Evolutionary conservation across 2,797 vertebrate species (phyloP), one percentile per base, ranked within the genome.

Genomic region (Anguilla megastoma): DNA sequence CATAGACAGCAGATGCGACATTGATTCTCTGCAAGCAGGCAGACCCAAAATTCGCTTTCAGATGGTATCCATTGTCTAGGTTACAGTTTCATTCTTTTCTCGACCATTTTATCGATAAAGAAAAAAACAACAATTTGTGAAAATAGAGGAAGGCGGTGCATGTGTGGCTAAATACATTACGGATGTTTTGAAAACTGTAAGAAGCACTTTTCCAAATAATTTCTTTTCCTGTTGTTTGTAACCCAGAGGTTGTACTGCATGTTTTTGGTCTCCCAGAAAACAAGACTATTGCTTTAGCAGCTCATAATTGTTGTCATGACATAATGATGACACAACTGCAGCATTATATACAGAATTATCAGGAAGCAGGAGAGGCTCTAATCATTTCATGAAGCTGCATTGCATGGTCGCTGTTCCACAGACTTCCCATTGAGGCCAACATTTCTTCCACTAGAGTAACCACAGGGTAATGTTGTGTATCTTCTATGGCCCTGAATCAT

Each of bases 361-460:
- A 0, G 12, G 16, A 41, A 18, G 33, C 74, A 41, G 16, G 33
- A 36, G 74, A 18, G 36, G 45, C 3, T 45, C 41, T 10, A 50
- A 50, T 18, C 41, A 50, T 82, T 82, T 24, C 24, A 50, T 48
- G n/a, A 50, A 82, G 79, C 45, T 16, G 33, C 41, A 48, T 8
- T 80, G 9, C 76, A 45, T 24, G 76, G 76, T 45, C 45, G 45
- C 79, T 82, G 79, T 82, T 50, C 79, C 79, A 50, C 21, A 50
- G 79, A 50, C 45, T 48, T 82, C 79, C 79, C 45, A 82, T 82
- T 82, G 45, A 82, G 79, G 79, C 50, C 79, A 82, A 82, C 41
- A 82, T 82, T 21, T 82, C 6, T 82, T 48, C 27, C 79, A 48
- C 45, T 48, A 8, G 18, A 24, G 16, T 82, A n/a, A n/a, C 6